Percentiles rank a stretch among this genome's conserved stretches.
phyloP scores from a whole-genome alignment of 2,888 invertebrate genomes.

The Ormyrus pomaceus region DNA sequence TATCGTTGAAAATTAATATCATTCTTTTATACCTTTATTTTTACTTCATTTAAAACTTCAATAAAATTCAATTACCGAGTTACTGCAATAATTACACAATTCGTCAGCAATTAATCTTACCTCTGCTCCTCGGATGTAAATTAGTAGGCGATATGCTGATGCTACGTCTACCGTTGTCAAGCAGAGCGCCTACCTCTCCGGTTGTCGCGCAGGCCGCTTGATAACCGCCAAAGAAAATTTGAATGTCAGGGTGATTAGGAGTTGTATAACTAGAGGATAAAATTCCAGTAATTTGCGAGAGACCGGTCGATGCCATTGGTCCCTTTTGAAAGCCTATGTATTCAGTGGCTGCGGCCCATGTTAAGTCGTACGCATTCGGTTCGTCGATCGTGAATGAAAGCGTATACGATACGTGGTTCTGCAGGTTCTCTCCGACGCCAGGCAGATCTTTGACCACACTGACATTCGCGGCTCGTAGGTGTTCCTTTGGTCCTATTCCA shows the following conservation, averaged over 20 bases:
- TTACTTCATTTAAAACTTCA: no score
- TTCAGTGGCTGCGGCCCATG: conserved; percentile 80
- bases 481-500: conserved; percentile 81
- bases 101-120: conserved; percentile 69
- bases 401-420: conserved; percentile 82
- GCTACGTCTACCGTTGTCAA: conserved; percentile 69
- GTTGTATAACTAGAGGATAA: conserved; percentile 80
- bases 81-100: no score
- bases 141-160: conserved; percentile 79
- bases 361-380: conserved; percentile 78
- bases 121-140: conserved; percentile 82
- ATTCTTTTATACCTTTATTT: no score
- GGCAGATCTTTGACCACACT: conserved; percentile 80
- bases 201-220: conserved; percentile 79
- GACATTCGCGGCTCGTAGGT: conserved; percentile 79
- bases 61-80: no score
- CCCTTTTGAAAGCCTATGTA: conserved; percentile 80
- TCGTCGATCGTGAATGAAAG: conserved; percentile 78
- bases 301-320: conserved; percentile 81
- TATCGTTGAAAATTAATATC: no score
- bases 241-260: conserved; percentile 80
- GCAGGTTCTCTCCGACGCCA: conserved; percentile 83
- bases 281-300: conserved; percentile 82
- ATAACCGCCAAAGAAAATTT: conserved; percentile 83
- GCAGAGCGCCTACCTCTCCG: conserved; percentile 75